These are phyloP conservation scores for Acleris sparsana DNA, from an alignment of 2,888 invertebrate genomes.

Conservation along the genomic window DNA sequence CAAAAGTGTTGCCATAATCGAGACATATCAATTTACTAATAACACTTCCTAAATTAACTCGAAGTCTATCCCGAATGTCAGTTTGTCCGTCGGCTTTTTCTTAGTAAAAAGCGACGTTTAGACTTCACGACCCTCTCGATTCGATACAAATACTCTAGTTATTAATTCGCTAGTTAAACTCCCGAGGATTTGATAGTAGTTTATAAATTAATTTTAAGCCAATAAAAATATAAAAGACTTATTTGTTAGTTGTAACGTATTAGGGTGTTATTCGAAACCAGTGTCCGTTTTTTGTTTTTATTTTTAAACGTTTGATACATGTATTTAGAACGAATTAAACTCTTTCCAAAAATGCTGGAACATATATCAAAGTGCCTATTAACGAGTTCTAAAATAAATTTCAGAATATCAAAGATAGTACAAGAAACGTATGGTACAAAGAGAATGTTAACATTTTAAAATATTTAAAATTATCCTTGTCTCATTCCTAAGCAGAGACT, in stretches of 20 bases:
- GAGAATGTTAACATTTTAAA: too few relatives aligned
- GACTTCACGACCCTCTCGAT: constrained; percentile 25
- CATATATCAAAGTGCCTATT: background rate
- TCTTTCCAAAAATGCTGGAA: background rate
- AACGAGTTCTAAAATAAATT: too few relatives aligned
- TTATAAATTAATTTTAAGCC: constrained; percentile 57
- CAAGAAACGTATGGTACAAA: too few relatives aligned
- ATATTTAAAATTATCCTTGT: too few relatives aligned
- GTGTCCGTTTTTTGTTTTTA: constrained; percentile 41
- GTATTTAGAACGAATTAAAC: constrained; percentile 1
- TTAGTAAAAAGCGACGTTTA: constrained; percentile 17
- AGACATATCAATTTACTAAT: constrained; percentile 76
- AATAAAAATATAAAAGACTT: constrained; percentile 70
- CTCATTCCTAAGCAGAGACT: too few relatives aligned
- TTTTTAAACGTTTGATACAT: constrained; percentile 25
- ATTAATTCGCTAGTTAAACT: constrained; percentile 49
- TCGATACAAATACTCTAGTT: constrained; percentile 32
- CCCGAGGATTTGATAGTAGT: constrained; percentile 70
- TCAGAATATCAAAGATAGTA: too few relatives aligned
- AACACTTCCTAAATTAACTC: constrained; percentile 56
- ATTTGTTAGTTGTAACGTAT: constrained; percentile 57
- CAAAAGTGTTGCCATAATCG: constrained; percentile 73
- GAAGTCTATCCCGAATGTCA: constrained; percentile 43
- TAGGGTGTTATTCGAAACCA: constrained; percentile 47
- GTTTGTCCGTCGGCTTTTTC: constrained; percentile 26